phyloP scores from a whole-genome alignment of 2,888 invertebrate species.

The Meiosimyza decipiens region DNA sequence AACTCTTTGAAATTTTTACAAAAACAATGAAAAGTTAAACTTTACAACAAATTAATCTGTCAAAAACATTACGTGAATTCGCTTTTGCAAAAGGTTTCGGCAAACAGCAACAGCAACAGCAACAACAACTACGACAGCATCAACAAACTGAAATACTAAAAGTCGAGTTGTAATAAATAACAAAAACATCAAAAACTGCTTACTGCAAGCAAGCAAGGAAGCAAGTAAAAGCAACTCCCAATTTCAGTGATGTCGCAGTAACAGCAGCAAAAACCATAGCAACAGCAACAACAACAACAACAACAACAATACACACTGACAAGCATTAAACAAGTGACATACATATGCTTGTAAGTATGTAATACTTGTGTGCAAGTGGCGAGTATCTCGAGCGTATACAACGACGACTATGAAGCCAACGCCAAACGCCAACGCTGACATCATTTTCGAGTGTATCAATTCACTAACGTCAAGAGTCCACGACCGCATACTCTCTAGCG shows the following conservation, averaged over 20 bases:
- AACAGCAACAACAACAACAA: conserved; percentile 2
- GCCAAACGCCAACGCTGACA: not conserved
- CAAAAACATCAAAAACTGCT: conserved; percentile 19
- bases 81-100: not conserved
- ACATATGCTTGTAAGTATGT: not conserved
- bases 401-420: not conserved
- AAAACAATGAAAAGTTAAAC: conserved; percentile 8
- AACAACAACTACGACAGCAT: conserved; percentile 2
- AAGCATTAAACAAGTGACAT: conserved; percentile 14
- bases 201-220: not conserved
- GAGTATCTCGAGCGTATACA: not conserved
- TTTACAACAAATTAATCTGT: conserved; percentile 25
- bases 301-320: not conserved
- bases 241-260: not conserved
- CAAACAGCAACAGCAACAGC: not conserved
- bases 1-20: conserved; percentile 10
- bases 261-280: conserved; percentile 8
- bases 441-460: conserved; percentile 6
- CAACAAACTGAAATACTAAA: conserved; percentile 16
- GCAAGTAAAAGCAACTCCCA: too few species aligned
- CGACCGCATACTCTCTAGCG: conserved; percentile 6
- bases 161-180: conserved; percentile 4
- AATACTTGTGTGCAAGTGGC: not conserved
- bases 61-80: conserved; percentile 13
- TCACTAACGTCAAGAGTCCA: conserved; percentile 9